Percentiles rank a stretch among this genome's conserved stretches.
These are phyloP conservation scores for Smithornis capensis DNA, from an alignment of 2,113 vertebrate genomes.

Conservation along the genomic window DNA sequence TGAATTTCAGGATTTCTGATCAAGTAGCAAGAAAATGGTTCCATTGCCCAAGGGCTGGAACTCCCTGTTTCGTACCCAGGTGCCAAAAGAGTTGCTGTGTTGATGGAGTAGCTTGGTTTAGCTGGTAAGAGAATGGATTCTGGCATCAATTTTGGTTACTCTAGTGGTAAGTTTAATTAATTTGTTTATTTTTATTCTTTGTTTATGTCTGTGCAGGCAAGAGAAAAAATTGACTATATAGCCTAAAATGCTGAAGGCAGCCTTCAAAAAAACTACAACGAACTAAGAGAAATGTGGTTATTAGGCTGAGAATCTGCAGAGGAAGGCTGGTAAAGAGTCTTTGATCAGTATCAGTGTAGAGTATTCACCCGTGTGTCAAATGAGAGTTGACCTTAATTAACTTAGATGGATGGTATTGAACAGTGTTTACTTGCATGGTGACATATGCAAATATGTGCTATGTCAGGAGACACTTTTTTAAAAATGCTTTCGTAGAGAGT, in stretches of 20 bases:
- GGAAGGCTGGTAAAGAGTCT: neutral
- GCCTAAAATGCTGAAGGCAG: neutral
- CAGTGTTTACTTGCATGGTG: neutral
- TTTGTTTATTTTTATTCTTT: neutral
- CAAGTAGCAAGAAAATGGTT: neutral
- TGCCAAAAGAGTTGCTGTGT: neutral
- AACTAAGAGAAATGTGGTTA: neutral
- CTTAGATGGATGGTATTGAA: neutral
- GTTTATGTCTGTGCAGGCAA: neutral
- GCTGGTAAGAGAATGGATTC: neutral
- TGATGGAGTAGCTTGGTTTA: neutral
- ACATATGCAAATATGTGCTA: neutral
- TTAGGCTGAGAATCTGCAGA: neutral
- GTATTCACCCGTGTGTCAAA: neutral
- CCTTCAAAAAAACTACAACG: neutral
- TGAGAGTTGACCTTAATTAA: neutral
- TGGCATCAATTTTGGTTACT: neutral
- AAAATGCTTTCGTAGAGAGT: neutral
- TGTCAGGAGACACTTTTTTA: neutral
- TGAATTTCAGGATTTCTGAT: neutral
- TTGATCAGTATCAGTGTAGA: neutral
- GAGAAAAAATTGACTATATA: neutral
- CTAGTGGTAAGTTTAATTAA: neutral
- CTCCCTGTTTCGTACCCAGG: neutral
- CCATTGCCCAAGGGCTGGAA: neutral